A percentile compares a stretch with the other conserved stretches of the same genome.
These are phyloP conservation scores for Caenorhabditis inopinata DNA, from an alignment of 1,140 invertebrate species.

Conservation along the genomic window DNA sequence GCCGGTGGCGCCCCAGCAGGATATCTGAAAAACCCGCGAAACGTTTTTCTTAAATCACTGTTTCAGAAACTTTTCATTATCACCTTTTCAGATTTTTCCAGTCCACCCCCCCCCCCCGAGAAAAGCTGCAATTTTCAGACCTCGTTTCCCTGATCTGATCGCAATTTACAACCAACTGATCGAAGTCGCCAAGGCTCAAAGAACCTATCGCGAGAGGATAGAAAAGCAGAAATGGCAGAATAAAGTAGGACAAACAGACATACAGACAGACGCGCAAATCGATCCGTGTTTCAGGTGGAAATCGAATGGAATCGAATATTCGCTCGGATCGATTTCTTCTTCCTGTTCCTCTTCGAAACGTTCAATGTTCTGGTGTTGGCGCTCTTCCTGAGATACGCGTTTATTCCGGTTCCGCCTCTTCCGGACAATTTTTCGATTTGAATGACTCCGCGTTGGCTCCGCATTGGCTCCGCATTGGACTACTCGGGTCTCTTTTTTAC, in stretches of 20 bases:
- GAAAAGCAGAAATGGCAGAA: constrained; percentile 39
- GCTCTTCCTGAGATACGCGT: not conserved
- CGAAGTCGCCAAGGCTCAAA: constrained; percentile 43
- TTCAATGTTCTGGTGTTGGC: not conserved
- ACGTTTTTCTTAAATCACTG: too few species aligned
- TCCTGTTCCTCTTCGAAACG: constrained; percentile 35
- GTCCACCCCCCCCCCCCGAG: not conserved
- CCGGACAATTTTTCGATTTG: constrained; percentile 49
- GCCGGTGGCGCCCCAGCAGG: too few species aligned
- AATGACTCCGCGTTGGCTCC: too few species aligned
- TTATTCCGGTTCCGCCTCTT: constrained; percentile 44
- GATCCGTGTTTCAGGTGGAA: not conserved
- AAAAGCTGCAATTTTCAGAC: constrained; percentile 26
- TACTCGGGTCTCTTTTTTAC: too few species aligned
- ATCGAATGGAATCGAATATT: constrained; percentile 7
- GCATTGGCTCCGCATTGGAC: too few species aligned
- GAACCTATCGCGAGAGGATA: constrained; percentile 47
- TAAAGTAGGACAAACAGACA: not conserved
- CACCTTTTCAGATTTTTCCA: too few species aligned
- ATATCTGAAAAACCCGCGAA: too few species aligned
- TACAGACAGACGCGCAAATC: too few species aligned
- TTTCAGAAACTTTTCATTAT: too few species aligned
- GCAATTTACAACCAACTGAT: constrained; percentile 49
- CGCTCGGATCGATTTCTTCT: constrained; percentile 27
- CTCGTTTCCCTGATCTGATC: constrained; percentile 43